These are phyloP conservation scores for Chiloscyllium punctatum DNA, from an alignment of 2,797 vertebrate genomes.

Conservation along the genomic window DNA sequence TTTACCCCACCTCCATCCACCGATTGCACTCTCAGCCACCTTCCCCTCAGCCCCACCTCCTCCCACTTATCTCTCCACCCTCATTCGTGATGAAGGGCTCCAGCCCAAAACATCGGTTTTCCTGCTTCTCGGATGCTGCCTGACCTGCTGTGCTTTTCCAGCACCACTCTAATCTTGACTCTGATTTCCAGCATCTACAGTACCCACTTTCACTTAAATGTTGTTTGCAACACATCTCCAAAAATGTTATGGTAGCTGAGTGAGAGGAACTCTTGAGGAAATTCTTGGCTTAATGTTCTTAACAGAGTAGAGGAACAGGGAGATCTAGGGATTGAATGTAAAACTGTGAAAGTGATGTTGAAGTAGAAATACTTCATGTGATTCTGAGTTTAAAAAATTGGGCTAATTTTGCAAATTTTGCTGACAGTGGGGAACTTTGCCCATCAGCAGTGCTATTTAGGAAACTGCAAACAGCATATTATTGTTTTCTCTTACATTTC, in stretches of 20 bases:
- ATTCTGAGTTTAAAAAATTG: neutral
- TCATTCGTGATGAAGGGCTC: too few species aligned
- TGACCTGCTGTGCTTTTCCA: too few species aligned
- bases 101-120: too few species aligned
- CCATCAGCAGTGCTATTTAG: neutral
- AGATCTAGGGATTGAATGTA: neutral
- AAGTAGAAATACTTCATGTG: neutral
- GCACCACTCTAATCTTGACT: too few species aligned
- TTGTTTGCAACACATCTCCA: neutral
- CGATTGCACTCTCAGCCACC: too few species aligned
- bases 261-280: neutral
- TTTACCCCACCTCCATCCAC: too few species aligned
- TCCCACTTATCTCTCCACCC: too few species aligned
- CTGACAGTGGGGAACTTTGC: neutral
- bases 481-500: neutral
- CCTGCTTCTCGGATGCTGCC: too few species aligned
- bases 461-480: neutral
- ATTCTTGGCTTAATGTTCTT: neutral
- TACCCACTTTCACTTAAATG: neutral
- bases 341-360: neutral
- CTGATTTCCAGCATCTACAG: too few species aligned
- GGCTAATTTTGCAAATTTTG: neutral
- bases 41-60: too few species aligned
- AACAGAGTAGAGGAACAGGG: neutral
- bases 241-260: neutral